These are phyloP conservation scores for Phoxinus dragarum DNA, from an alignment of 2,797 vertebrate genomes.

Conservation along the genomic window DNA sequence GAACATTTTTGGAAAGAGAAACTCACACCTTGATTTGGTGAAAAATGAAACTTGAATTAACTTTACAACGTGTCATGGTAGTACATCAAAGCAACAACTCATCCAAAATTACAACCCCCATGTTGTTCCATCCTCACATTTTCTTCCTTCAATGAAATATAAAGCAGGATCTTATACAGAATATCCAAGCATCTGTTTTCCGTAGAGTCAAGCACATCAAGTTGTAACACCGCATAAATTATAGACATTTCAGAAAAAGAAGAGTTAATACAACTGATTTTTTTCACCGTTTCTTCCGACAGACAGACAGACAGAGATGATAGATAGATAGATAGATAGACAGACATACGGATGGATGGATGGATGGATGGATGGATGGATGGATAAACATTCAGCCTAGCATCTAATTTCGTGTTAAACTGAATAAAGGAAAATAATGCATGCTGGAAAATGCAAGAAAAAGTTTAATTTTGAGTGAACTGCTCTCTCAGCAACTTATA, in stretches of 20 bases:
- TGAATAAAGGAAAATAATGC: neutral
- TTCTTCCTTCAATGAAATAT: neutral
- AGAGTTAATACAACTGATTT: too few relatives aligned
- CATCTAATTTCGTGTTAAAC: neutral
- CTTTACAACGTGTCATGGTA: neutral
- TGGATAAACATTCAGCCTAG: neutral
- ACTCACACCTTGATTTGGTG: neutral
- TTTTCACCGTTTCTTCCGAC: too few relatives aligned
- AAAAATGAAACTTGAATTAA: neutral
- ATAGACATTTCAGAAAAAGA: too few relatives aligned
- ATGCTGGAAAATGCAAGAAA: neutral
- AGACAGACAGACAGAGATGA: too few relatives aligned
- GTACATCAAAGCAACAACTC: slow-evolving; percentile 3
- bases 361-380: too few relatives aligned
- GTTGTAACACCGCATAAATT: too few relatives aligned
- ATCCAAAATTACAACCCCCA: neutral
- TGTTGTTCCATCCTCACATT: neutral
- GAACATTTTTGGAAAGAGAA: slow-evolving; percentile 7
- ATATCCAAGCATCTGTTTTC: neutral
- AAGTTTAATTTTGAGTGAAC: neutral
- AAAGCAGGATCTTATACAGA: neutral
- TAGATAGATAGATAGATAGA: too few relatives aligned
- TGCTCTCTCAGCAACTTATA: neutral
- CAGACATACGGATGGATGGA: accelerated
- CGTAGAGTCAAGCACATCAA: too few relatives aligned